Conservation (phyloP, 2,888 invertebrate genomes). For the Brassicogethes aeneus region DNA sequence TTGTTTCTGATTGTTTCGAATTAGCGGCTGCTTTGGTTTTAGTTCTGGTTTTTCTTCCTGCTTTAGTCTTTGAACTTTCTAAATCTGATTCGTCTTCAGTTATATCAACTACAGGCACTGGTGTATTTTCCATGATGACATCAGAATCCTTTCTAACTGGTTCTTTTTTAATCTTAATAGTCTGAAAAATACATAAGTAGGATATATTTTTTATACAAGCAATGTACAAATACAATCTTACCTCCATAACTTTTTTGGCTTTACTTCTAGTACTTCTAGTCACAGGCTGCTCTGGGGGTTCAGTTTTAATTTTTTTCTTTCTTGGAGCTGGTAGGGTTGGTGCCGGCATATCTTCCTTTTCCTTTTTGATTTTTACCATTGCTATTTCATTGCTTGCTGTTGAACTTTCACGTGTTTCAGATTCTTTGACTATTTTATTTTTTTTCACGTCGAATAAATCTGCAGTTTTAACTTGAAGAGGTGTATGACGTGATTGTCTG, state of each 20-base stretch:
- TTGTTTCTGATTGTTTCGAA: constrained; percentile 8
- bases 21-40: constrained; percentile 3
- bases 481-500: too few species aligned
- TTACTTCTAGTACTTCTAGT: constrained; percentile 11
- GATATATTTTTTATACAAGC: background rate
- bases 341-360: constrained; percentile 23
- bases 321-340: constrained; percentile 22
- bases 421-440: constrained; percentile 1
- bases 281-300: constrained; percentile 10
- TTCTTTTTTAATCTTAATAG: constrained; percentile 11
- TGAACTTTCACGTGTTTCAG: too few species aligned
- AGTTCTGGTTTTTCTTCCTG: constrained; percentile 8
- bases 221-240: too few species aligned
- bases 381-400: too few species aligned
- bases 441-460: constrained; percentile 18
- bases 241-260: constrained; percentile 10
- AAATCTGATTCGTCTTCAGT: background rate
- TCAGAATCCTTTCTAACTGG: background rate
- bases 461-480: too few species aligned
- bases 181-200: constrained; percentile 3
- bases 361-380: constrained; percentile 4
- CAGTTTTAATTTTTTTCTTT: constrained; percentile 19
- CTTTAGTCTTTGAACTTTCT: constrained; percentile 5
- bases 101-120: constrained; percentile 1
- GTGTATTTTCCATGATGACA: background rate